Evolutionary conservation across 2,113 vertebrate species (phyloP).

Genomic region (Cygnus buccinator): DNA sequence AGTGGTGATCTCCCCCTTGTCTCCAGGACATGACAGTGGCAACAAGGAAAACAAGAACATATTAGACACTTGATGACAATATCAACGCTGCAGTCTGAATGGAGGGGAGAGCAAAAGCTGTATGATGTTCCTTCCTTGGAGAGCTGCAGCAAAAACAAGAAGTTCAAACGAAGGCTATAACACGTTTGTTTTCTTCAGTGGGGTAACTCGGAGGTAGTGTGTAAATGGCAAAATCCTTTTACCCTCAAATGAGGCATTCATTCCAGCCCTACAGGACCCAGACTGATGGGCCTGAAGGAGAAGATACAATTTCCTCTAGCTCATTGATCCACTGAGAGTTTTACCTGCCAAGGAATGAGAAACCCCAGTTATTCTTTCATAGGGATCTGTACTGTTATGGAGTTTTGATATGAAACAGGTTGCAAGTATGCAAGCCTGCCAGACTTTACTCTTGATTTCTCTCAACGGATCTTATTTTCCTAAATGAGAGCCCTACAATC

Average conservation of each 20-base stretch:
- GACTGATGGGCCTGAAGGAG: not conserved
- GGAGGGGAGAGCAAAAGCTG: not conserved
- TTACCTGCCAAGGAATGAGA: conserved; percentile 42
- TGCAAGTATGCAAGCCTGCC: conserved; percentile 10
- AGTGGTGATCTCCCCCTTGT: not conserved
- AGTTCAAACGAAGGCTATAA: not conserved
- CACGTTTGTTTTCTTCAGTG: rapidly evolving
- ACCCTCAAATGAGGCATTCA: not conserved
- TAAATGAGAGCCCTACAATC: not conserved
- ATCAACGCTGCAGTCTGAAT: rapidly evolving
- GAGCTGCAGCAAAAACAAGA: not conserved
- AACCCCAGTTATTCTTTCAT: conserved; percentile 34
- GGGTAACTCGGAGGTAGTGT: not conserved
- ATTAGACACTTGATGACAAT: not conserved
- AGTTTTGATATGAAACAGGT: conserved; percentile 51
- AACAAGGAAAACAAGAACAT: not conserved
- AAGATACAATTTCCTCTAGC: conserved; percentile 23
- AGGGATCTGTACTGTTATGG: not conserved
- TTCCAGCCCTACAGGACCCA: not conserved
- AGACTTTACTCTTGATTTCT: conserved; percentile 18
- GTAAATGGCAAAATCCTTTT: not conserved
- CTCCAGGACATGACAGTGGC: not conserved
- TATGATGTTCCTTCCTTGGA: rapidly evolving
- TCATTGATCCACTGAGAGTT: conserved; percentile 19
- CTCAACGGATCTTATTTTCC: not conserved